These are phyloP conservation scores for Bombycilla garrulus DNA, from an alignment of 2,113 vertebrate genomes.

Conservation along the genomic window DNA sequence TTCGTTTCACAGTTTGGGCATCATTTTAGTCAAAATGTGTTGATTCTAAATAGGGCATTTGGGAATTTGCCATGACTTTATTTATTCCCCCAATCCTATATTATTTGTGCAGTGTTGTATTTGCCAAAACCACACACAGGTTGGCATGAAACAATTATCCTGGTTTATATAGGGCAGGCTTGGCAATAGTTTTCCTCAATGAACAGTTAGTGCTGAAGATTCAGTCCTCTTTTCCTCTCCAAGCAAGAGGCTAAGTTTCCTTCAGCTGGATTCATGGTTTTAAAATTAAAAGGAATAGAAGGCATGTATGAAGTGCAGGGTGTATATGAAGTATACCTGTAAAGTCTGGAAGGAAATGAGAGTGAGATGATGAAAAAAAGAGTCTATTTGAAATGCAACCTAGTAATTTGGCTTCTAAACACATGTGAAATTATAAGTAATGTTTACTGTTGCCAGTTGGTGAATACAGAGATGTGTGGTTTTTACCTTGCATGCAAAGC, in stretches of 20 bases:
- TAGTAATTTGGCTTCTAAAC: constrained; percentile 45
- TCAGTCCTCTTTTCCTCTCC: not conserved
- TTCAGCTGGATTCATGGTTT: not conserved
- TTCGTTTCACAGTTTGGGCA: not conserved
- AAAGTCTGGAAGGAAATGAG: not conserved
- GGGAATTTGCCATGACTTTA: not conserved
- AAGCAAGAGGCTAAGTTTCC: not conserved
- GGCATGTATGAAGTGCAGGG: not conserved
- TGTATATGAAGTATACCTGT: not conserved
- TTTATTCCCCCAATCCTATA: not conserved
- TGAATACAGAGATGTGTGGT: constrained; percentile 18
- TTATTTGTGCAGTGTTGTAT: not conserved
- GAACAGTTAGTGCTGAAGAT: constrained; percentile 1
- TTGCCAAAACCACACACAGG: constrained; percentile 15
- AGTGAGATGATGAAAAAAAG: not conserved
- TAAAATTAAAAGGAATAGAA: not conserved
- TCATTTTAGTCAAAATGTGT: not conserved
- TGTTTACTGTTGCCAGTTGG: constrained; percentile 42
- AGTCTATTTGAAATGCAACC: not conserved
- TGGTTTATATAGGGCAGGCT: constrained; percentile 7
- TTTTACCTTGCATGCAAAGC: constrained; percentile 41
- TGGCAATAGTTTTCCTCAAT: constrained; percentile 16
- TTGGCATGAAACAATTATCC: constrained; percentile 20
- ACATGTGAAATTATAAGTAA: constrained; percentile 15
- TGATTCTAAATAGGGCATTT: not conserved